Evolutionary conservation across 2,797 vertebrate species (phyloP).

Genomic region (Gouania willdenowi): DNA sequence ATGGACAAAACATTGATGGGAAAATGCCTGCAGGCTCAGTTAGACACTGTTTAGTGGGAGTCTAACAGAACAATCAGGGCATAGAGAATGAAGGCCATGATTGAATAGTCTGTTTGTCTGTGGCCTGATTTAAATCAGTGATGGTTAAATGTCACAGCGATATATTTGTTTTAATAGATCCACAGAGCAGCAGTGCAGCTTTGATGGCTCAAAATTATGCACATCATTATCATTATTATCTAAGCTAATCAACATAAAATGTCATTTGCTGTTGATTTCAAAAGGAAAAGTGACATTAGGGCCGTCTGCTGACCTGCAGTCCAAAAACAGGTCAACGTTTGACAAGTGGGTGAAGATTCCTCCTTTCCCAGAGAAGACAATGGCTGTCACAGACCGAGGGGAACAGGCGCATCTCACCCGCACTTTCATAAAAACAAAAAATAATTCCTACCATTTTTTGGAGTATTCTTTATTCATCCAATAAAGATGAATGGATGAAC

Average conservation of each 20-base stretch:
- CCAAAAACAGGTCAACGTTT: conserved; percentile 18
- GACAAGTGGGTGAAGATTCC: conserved; percentile 17
- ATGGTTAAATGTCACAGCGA: conserved; percentile 2
- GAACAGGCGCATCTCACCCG: no score
- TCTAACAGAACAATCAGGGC: conserved; percentile 18
- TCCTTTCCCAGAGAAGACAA: conserved; percentile 1
- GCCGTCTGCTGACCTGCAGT: conserved; percentile 15
- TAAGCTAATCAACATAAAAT: conserved; percentile 16
- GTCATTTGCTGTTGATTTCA: conserved; percentile 8
- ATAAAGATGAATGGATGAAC: no score
- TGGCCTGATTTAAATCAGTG: not conserved
- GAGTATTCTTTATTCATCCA: no score
- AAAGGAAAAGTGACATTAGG: conserved; percentile 3
- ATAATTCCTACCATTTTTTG: no score
- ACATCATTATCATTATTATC: conserved; percentile 3
- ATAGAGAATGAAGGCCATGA: conserved; percentile 5
- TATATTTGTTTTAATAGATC: conserved; percentile 5
- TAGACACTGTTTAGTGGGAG: not conserved
- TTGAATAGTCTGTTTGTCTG: not conserved
- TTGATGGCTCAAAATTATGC: conserved; percentile 1
- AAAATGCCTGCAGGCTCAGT: conserved; percentile 15
- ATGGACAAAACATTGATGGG: conserved; percentile 11
- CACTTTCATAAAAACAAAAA: no score
- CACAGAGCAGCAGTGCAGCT: not conserved
- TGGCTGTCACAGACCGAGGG: conserved; percentile 9